phyloP scores from a whole-genome alignment of 2,113 vertebrate genomes.

The Platanista minor region DNA sequence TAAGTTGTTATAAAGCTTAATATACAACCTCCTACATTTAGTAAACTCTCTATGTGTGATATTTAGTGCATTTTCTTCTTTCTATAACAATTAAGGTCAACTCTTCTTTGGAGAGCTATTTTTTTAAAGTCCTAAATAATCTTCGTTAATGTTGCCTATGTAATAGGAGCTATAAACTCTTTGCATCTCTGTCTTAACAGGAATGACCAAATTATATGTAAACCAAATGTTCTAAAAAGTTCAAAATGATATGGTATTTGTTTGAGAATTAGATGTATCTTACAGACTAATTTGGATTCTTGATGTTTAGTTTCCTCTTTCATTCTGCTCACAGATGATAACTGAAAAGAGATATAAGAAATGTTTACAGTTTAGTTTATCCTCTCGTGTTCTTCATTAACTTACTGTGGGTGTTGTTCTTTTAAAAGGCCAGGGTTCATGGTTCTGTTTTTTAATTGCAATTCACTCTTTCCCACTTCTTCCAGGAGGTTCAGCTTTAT shows the following conservation, averaged over 20 bases:
- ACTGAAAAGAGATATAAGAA: constrained; percentile 49
- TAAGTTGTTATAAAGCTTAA: not conserved
- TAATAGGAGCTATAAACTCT: not conserved
- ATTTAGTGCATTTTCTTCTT: not conserved
- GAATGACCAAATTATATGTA: constrained; percentile 5
- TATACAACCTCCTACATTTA: not conserved
- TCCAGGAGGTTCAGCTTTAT: constrained; percentile 79
- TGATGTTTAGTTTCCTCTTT: constrained; percentile 54
- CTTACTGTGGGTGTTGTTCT: constrained; percentile 58
- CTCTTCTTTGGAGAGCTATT: not conserved
- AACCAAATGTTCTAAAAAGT: constrained; percentile 8
- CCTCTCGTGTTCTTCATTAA: constrained; percentile 65
- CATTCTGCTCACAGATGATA: constrained; percentile 51
- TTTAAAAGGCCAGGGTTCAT: constrained; percentile 72
- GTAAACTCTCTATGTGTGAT: not conserved
- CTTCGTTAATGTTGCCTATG: not conserved
- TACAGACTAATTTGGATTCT: constrained; percentile 66
- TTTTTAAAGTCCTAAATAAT: not conserved
- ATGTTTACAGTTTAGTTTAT: constrained; percentile 64
- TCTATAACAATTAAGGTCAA: not conserved
- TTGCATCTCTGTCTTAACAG: not conserved
- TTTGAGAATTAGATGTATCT: constrained; percentile 47
- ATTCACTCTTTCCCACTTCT: constrained; percentile 59
- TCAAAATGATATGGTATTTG: constrained; percentile 21
- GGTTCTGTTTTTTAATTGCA: constrained; percentile 73